Evolutionary conservation across 2,888 invertebrate genomes (phyloP), one percentile per base, ranked within the genome.

Genomic region (Mimachlamys varia): DNA sequence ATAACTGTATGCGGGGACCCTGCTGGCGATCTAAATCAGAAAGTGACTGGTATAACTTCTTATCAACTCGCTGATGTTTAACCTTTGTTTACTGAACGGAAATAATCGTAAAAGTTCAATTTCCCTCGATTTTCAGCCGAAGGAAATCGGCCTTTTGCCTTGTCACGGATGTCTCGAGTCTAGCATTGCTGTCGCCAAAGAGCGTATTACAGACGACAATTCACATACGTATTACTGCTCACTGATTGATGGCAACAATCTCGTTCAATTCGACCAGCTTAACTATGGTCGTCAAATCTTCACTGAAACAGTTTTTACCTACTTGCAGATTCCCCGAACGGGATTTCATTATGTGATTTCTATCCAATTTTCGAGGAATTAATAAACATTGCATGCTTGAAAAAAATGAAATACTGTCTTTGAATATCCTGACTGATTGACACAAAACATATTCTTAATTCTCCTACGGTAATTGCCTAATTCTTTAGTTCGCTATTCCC

Each of bases 101-200:
- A 76, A 76, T 76, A 76, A 76, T 76, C 27, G 76, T 76, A 33
- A 76, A 76, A 76, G 76, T 76, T 76, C 76, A 76, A 76, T 76
- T 76, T 76, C 76, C 76, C 76, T 76, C 76, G 76, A 76, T 76
- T 76, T 76, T 33, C 27, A 33, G 15, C 33, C 33, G 12, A 76
- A 76, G 76, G 33, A 76, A 76, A 76, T 33, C 76, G 27, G 76
- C 33, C 33, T 33, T 76, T 76, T 76, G 27, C 76, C 76, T 76
- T 76, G 27, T 76, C 76, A 76, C 76, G 27, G 27, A 33, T 33
- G 76, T 76, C 76, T 33, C 33, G 12, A 76, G 27, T 19, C 22
- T 19, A 53, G 19, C 58, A 58, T 58, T n/a, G 19, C 62, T 62
- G 62, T 62, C 62, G 76, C 76, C 76, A 76, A 10, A 22, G 10